These are phyloP conservation scores for Cacatua alba DNA, from an alignment of 2,113 vertebrate species.

Conservation along the genomic window DNA sequence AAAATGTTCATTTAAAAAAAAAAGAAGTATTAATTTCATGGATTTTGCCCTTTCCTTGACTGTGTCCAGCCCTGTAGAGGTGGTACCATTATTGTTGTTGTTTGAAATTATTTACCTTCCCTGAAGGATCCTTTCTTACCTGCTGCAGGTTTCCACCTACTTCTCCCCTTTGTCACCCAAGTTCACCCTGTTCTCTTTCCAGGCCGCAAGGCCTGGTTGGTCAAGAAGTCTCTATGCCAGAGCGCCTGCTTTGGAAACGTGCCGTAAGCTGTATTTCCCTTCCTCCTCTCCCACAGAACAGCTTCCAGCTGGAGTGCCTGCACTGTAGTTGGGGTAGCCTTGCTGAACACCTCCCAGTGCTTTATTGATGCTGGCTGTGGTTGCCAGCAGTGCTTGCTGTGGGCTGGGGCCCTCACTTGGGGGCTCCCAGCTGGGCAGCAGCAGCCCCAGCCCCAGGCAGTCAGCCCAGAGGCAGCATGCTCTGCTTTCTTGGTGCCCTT, in stretches of 20 bases:
- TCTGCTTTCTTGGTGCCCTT: rapidly evolving
- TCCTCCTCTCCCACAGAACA: background rate
- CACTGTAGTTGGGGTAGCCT: background rate
- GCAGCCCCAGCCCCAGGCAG: background rate
- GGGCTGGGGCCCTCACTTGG: background rate
- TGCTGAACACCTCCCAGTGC: background rate
- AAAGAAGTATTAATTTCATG: background rate
- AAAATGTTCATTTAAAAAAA: background rate
- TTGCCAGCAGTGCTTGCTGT: background rate
- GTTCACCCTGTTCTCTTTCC: background rate
- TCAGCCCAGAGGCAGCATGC: background rate
- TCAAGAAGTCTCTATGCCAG: background rate
- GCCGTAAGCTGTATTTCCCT: rapidly evolving
- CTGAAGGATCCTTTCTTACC: background rate
- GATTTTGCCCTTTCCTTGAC: background rate
- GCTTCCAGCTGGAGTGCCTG: background rate
- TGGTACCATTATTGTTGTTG: background rate
- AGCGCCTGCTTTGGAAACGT: background rate
- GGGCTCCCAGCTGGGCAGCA: background rate
- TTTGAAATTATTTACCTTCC: background rate
- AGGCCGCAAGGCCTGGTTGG: background rate
- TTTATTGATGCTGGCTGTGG: background rate
- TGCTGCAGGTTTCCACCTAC: background rate
- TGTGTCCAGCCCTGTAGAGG: background rate
- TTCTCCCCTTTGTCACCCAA: background rate